Conservation (phyloP, 1,140 invertebrate species). For the Penaeus indicus region DNA sequence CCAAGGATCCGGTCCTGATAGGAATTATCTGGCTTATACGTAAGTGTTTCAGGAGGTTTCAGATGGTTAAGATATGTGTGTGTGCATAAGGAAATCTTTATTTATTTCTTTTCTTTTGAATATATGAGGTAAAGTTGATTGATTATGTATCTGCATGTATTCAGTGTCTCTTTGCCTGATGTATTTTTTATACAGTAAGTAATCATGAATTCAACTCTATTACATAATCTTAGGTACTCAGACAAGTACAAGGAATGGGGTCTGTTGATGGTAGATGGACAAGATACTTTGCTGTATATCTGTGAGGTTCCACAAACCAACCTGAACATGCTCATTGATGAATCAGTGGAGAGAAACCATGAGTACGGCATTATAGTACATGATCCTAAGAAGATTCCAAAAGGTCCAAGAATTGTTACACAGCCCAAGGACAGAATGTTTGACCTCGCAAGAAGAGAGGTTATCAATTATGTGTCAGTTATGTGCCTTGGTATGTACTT, state of each 20-base stretch:
- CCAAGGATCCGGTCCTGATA: conserved; percentile 71
- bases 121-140: neutral
- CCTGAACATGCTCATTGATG: conserved; percentile 75
- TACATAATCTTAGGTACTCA: conserved; percentile 67
- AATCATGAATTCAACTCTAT: too few species aligned
- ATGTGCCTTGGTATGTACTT: conserved; percentile 72
- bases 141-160: too few species aligned
- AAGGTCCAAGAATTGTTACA: conserved; percentile 88
- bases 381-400: conserved; percentile 84
- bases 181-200: too few species aligned
- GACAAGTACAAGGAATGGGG: conserved; percentile 80
- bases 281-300: conserved; percentile 84
- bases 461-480: conserved; percentile 81
- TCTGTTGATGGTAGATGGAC: conserved; percentile 82
- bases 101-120: neutral
- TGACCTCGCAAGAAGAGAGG: conserved; percentile 81
- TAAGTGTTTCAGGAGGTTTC: conserved; percentile 67
- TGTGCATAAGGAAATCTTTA: too few species aligned
- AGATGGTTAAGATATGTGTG: too few species aligned
- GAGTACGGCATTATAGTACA: conserved; percentile 84
- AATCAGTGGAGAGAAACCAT: conserved; percentile 80
- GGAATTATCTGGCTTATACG: conserved; percentile 77
- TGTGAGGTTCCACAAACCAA: conserved; percentile 84
- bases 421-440: conserved; percentile 87
- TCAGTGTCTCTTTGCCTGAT: too few species aligned